Evolutionary conservation across 1,140 invertebrate genomes (phyloP).

Genomic region (Linepithema humile): DNA sequence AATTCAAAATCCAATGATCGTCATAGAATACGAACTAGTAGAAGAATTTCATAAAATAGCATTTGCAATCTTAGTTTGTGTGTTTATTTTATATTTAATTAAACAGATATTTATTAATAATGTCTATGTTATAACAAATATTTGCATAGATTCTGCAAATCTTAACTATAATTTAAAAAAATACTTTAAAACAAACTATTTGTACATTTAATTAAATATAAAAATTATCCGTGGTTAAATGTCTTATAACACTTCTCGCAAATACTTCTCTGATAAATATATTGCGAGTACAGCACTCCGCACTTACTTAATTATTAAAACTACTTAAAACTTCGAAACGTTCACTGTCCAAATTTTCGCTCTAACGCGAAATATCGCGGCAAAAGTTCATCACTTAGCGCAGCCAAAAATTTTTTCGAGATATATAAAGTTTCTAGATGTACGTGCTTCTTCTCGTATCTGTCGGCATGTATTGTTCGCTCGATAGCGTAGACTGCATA

Average conservation of each 20-base stretch:
- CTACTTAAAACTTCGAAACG: conserved; percentile 15
- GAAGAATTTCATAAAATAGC: background rate
- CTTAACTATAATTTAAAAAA: no score
- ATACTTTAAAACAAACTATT: no score
- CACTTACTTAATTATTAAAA: background rate
- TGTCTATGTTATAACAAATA: no score
- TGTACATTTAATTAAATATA: background rate
- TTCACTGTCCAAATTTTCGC: background rate
- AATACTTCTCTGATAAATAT: no score
- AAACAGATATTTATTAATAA: background rate
- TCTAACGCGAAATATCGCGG: background rate
- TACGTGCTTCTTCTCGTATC: background rate
- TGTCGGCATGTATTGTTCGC: conserved; percentile 29
- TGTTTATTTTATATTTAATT: background rate
- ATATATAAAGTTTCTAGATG: background rate
- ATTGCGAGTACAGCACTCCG: background rate
- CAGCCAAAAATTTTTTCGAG: conserved; percentile 23
- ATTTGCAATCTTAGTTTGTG: background rate
- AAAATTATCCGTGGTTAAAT: background rate
- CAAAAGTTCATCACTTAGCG: background rate
- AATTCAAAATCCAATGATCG: conserved; percentile 15
- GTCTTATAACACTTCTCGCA: background rate
- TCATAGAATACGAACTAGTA: no score
- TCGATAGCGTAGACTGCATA: conserved; percentile 30
- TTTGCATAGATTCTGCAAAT: no score